Evolutionary conservation across 2,888 invertebrate genomes (phyloP).

Genomic region (Mylabris sibirica): DNA sequence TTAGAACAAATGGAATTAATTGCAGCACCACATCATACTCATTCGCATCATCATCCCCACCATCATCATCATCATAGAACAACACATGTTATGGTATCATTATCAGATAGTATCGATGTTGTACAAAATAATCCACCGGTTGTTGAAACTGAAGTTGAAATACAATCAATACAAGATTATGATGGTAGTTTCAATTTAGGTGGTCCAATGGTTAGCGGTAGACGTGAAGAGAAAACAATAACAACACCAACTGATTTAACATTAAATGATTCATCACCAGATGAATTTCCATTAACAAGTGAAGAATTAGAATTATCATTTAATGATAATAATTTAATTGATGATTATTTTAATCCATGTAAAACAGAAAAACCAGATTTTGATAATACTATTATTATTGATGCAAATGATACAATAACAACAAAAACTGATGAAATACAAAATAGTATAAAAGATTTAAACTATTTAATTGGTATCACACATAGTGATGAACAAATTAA

Average conservation of each 20-base stretch:
- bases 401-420: conserved; percentile 14
- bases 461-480: conserved; percentile 20
- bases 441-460: conserved; percentile 20
- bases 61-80: conserved; percentile 20
- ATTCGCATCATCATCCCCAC: neutral
- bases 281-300: conserved; percentile 7
- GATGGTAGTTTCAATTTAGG: conserved; percentile 3
- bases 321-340: conserved; percentile 17
- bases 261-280: conserved; percentile 1
- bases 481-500: conserved; percentile 17
- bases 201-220: conserved; percentile 18
- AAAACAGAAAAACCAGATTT: conserved; percentile 27
- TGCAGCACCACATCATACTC: neutral
- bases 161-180: conserved; percentile 21
- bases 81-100: conserved; percentile 20
- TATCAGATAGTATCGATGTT: conserved; percentile 6
- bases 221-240: conserved; percentile 14
- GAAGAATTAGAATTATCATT: conserved; percentile 18
- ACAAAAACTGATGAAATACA: conserved; percentile 25
- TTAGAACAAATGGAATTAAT: conserved; percentile 23
- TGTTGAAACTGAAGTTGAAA: conserved; percentile 10
- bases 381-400: conserved; percentile 19
- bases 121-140: conserved; percentile 4
- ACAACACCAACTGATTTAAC: conserved; percentile 14
- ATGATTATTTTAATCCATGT: conserved; percentile 18